These are phyloP conservation scores for Lasius fuliginosus DNA, from an alignment of 2,888 invertebrate species.

Conservation along the genomic window DNA sequence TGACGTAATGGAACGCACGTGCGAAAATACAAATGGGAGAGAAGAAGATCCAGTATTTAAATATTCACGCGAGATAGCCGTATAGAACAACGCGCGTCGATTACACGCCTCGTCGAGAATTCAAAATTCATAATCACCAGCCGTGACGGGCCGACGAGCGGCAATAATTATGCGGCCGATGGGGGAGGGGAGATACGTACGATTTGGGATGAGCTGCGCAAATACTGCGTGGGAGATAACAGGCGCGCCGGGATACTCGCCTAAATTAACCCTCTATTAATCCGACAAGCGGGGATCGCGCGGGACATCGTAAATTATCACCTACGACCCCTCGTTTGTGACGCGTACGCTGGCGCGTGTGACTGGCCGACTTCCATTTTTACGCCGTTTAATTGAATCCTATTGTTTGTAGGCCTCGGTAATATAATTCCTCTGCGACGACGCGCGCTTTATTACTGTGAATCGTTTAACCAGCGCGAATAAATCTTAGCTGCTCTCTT, in stretches of 20 bases:
- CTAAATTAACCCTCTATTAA: conserved; percentile 84
- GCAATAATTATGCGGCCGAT: conserved; percentile 81
- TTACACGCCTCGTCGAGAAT: conserved; percentile 63
- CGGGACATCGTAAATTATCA: conserved; percentile 79
- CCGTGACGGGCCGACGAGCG: conserved; percentile 75
- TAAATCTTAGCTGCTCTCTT: conserved; percentile 11
- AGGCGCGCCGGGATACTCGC: conserved; percentile 78
- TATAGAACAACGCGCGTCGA: conserved; percentile 41
- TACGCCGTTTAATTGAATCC: conserved; percentile 73
- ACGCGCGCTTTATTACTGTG: conserved; percentile 60
- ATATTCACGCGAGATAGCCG: conserved; percentile 32
- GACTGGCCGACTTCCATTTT: conserved; percentile 70
- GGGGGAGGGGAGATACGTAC: conserved; percentile 75
- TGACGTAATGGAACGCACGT: neutral
- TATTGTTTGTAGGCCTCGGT: conserved; percentile 63
- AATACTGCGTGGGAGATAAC: conserved; percentile 85
- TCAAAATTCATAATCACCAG: conserved; percentile 80
- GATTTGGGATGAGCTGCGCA: conserved; percentile 82
- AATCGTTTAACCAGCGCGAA: conserved; percentile 54
- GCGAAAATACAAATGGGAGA: neutral
- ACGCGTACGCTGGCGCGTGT: conserved; percentile 57
- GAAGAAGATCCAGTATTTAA: conserved; percentile 17
- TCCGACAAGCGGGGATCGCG: conserved; percentile 77
- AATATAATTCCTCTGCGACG: conserved; percentile 56
- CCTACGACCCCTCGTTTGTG: conserved; percentile 62